Base-by-base conservation (phyloP, 2,113 vertebrate species). In the Hydrolagus affinis region DNA sequence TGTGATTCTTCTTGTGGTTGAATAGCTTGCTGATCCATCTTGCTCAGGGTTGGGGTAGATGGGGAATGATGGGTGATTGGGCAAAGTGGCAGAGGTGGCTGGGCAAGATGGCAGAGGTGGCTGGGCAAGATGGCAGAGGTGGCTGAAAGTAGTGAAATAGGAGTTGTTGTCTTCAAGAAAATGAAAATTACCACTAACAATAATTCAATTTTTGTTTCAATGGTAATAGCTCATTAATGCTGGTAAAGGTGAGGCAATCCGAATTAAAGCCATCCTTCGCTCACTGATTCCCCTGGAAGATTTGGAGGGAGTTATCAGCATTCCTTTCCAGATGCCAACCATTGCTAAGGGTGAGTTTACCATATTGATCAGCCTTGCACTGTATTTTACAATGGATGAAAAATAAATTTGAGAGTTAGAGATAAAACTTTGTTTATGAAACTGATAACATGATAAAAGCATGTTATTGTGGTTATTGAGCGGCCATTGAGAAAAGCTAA, bases 211-310 rank as follows among this genome's bases (percentile, higher is more conserved):
- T 85, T 57, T 80, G 86, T 85, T n/a, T 86, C n/a, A 87, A 86
- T 86, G 32, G 68, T 56, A 86, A 0, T 87, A 99, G 97, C 86
- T 99, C 89, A 98, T 99, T 86, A 94, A 98, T 86, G 96, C 96
- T 68, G 96, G 95, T 9, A 99, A 99, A 93, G 97, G 97, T 0
- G 97, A 99, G 88, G 97, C 97, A 12, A 96, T 99, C 88, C 95
- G 97, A 75, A 98, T 99, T 87, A 93, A 96, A 88, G 97, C 96
- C 77, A 99, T 99, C 91, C 89, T 99, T 32, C 94, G 97, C 86
- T 99, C 97, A 77, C 91, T 99, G 14, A 98, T 99, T 88, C 96
- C 97, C 0, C 88, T 99, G 11, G 95, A 96, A 89, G 97, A 99
- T 88, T 93, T 99, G 87, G 96, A 97, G 87, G 97, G 97, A 8